These are phyloP conservation scores for Xylocampa areola DNA, from an alignment of 2,888 invertebrate species.

Conservation along the genomic window DNA sequence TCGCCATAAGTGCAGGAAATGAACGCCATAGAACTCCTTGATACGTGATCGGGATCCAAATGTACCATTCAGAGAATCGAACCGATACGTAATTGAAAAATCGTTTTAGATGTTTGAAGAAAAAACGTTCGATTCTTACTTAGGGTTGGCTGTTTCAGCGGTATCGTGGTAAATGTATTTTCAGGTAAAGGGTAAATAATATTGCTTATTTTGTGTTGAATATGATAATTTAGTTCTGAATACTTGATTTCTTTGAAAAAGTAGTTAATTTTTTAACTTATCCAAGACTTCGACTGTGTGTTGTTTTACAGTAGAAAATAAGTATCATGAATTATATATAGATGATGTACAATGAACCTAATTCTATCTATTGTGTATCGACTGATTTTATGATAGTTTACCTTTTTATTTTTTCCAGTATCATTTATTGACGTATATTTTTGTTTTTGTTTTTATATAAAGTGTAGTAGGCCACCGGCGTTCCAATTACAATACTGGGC, in stretches of 20 bases:
- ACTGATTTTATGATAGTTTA: too few species aligned
- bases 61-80: constrained; percentile 52
- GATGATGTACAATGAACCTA: too few species aligned
- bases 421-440: too few species aligned
- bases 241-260: neutral
- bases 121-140: constrained; percentile 41
- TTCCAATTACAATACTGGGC: too few species aligned
- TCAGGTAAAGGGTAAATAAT: constrained; percentile 9
- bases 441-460: too few species aligned
- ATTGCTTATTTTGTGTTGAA: constrained; percentile 10
- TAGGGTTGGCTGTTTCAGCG: constrained; percentile 5
- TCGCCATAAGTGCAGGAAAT: constrained; percentile 59
- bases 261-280: neutral
- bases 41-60: constrained; percentile 59
- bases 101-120: constrained; percentile 54
- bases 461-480: too few species aligned
- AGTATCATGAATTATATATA: too few species aligned
- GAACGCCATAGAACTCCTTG: constrained; percentile 52
- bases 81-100: constrained; percentile 63
- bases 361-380: too few species aligned
- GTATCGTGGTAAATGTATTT: constrained; percentile 29
- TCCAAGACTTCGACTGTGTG: too few species aligned
- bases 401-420: too few species aligned
- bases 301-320: too few species aligned
- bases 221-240: constrained; percentile 29